Percentiles rank a stretch among this genome's conserved stretches.
Conservation (phyloP, 2,797 vertebrate species). For the Chrosomus eos region DNA sequence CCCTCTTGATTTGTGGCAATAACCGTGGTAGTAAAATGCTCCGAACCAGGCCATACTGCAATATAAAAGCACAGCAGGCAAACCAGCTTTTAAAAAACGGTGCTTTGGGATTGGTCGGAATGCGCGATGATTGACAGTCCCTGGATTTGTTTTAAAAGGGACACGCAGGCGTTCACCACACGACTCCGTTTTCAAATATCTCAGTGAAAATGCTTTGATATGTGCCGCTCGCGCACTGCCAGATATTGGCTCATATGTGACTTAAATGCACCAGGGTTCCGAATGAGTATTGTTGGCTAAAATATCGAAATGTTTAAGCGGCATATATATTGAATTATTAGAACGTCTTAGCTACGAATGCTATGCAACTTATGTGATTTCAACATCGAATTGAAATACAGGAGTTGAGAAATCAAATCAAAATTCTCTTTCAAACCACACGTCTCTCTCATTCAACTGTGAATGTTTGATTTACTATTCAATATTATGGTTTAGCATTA, state of each 20-base stretch:
- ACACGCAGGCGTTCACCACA: slow-evolving; percentile 95
- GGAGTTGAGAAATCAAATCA: not conserved
- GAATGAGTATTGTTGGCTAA: slow-evolving; percentile 53
- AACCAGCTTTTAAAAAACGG: slow-evolving; percentile 93
- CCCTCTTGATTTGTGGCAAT: slow-evolving; percentile 93
- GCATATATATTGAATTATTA: slow-evolving; percentile 13
- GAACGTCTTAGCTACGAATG: not conserved
- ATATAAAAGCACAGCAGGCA: slow-evolving; percentile 99
- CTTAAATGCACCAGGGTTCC: slow-evolving; percentile 66
- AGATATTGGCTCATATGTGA: slow-evolving; percentile 74
- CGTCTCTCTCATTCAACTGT: not conserved
- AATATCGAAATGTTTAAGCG: slow-evolving; percentile 56
- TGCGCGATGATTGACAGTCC: slow-evolving; percentile 93
- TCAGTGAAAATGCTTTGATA: slow-evolving; percentile 96
- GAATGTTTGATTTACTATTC: slow-evolving; percentile 4
- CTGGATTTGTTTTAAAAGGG: slow-evolving; percentile 97
- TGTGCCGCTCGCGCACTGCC: slow-evolving; percentile 84
- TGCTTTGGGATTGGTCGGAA: slow-evolving; percentile 93
- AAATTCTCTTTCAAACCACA: slow-evolving; percentile 4
- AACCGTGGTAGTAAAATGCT: slow-evolving; percentile 94
- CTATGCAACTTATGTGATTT: slow-evolving; percentile 1
- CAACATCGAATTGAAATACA: slow-evolving; percentile 17
- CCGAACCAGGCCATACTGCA: slow-evolving; percentile 94
- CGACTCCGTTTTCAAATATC: slow-evolving; percentile 96
- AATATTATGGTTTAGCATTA: not conserved